phyloP scores from a whole-genome alignment of 2,888 invertebrate species.

The Tetropium fuscum region DNA sequence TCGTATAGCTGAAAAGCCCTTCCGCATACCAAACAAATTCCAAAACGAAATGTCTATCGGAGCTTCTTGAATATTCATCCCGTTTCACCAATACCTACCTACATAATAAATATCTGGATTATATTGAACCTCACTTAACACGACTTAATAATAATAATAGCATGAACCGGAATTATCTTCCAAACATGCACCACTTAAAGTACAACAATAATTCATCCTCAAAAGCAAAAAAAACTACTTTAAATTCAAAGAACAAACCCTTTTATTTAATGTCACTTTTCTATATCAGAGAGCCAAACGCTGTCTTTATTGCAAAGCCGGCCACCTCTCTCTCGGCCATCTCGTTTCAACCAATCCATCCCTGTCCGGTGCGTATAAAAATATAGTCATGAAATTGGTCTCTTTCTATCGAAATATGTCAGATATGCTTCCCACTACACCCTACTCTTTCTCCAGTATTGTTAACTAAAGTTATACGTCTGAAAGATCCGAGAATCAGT shows the following conservation, averaged over 20 bases:
- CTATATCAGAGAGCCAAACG: conserved; percentile 35
- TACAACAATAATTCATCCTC: conserved; percentile 8
- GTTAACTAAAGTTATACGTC: conserved; percentile 45
- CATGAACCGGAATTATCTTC: not conserved
- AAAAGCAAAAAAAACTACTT: conserved; percentile 22
- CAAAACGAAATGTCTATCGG: too few species aligned
- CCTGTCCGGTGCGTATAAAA: conserved; percentile 9
- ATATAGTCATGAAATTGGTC: conserved; percentile 27
- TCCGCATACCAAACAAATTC: too few species aligned
- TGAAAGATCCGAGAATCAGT: conserved; percentile 34
- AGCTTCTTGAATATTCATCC: too few species aligned
- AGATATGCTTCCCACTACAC: conserved; percentile 63
- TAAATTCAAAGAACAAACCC: conserved; percentile 38
- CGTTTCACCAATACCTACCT: too few species aligned
- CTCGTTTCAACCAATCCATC: conserved; percentile 21
- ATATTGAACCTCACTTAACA: not conserved
- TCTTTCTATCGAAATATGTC: conserved; percentile 60
- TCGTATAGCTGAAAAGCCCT: too few species aligned
- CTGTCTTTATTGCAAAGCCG: conserved; percentile 41
- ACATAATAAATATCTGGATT: too few species aligned
- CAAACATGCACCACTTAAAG: not conserved
- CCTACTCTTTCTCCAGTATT: conserved; percentile 51
- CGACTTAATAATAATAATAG: not conserved
- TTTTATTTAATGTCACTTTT: conserved; percentile 45
- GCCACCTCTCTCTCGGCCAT: conserved; percentile 24